A percentile compares a stretch with the other conserved stretches of the same genome.
phyloP scores from a whole-genome alignment of 1,140 invertebrate species.

The Oreohelix idahoensis region DNA sequence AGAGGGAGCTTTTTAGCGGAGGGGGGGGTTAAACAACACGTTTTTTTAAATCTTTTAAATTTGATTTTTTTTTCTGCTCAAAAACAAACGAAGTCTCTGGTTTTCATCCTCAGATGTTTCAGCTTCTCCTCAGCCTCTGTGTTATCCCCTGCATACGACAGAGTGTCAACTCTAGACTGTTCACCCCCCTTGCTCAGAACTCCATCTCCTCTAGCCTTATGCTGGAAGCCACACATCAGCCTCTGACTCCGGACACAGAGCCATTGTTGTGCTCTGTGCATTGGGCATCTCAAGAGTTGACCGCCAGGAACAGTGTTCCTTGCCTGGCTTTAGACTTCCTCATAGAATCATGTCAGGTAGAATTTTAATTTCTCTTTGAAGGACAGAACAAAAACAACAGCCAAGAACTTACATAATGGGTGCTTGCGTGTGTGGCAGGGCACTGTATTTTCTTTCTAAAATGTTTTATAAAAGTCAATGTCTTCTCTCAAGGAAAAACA shows the following conservation, averaged over 20 bases:
- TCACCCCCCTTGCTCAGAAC: slow-evolving; percentile 5
- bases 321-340: slow-evolving; percentile 29
- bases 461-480: too few relatives aligned
- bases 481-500: too few relatives aligned
- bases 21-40: too few relatives aligned
- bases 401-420: too few relatives aligned
- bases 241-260: slow-evolving; percentile 21
- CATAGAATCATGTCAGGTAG: slow-evolving; percentile 20
- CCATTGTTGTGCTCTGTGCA: slow-evolving; percentile 28
- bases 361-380: too few relatives aligned
- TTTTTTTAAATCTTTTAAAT: too few relatives aligned
- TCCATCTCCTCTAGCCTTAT: neutral
- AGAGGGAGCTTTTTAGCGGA: too few relatives aligned
- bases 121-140: slow-evolving; percentile 20
- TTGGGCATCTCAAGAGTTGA: slow-evolving; percentile 17
- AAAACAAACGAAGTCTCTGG: too few relatives aligned
- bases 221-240: neutral
- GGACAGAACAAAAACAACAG: too few relatives aligned
- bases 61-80: too few relatives aligned
- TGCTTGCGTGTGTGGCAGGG: too few relatives aligned
- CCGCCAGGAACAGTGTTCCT: neutral
- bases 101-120: slow-evolving; percentile 15
- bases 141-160: slow-evolving; percentile 7
- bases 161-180: slow-evolving; percentile 7
- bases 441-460: too few relatives aligned